Evolutionary conservation across 2,888 invertebrate genomes (phyloP).

Genomic region (Carabus problematicus): DNA sequence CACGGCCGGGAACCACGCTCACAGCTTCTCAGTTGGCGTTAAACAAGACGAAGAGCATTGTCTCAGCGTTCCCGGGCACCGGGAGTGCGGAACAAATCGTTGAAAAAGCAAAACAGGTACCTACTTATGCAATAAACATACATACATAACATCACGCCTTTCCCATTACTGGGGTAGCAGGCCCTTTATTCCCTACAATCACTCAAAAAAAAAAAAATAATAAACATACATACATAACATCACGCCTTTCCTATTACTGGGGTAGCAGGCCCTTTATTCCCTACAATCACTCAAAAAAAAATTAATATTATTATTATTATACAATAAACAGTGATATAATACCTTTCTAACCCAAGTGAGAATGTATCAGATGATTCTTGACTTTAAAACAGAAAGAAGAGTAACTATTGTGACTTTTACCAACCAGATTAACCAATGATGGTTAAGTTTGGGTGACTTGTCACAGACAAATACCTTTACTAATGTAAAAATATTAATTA

Average conservation of each 20-base stretch:
- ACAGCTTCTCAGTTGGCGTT: not conserved
- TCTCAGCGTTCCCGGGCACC: constrained; percentile 53
- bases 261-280: too few species aligned
- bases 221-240: too few species aligned
- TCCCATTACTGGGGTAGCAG: too few species aligned
- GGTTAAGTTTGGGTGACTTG: not conserved
- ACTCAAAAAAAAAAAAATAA: too few species aligned
- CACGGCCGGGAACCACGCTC: constrained; percentile 15
- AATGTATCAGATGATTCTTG: not conserved
- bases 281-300: too few species aligned
- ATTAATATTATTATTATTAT: constrained; percentile 30
- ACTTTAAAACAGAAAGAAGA: not conserved
- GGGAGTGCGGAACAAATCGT: constrained; percentile 78
- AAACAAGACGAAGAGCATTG: constrained; percentile 45
- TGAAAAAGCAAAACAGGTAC: constrained; percentile 82
- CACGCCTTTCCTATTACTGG: too few species aligned
- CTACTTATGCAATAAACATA: too few species aligned
- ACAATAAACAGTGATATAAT: not conserved
- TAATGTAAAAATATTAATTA: too few species aligned
- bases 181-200: too few species aligned
- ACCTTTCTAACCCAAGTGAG: constrained; percentile 2
- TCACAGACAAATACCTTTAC: constrained; percentile 5
- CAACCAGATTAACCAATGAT: not conserved
- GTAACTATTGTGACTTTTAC: not conserved
- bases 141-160: too few species aligned